These are phyloP conservation scores for Vireo griseus DNA, from an alignment of 2,797 vertebrate genomes.

Conservation along the genomic window DNA sequence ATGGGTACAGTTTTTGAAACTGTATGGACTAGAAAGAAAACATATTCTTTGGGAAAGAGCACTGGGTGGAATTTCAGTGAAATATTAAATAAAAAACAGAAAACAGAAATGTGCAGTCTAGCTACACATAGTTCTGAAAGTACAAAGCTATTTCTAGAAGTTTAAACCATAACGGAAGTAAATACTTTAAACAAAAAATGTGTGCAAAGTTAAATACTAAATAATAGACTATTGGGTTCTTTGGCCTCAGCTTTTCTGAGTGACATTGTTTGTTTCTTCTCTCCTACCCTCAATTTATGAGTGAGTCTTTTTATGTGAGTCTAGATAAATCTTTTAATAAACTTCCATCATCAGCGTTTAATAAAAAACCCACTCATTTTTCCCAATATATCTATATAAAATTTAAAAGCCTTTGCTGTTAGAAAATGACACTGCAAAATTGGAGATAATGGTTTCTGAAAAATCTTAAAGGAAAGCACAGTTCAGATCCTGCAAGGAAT, in stretches of 20 bases:
- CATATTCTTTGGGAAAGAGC: background rate
- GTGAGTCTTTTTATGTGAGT: background rate
- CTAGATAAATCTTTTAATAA: background rate
- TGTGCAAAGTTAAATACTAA: background rate
- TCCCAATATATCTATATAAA: background rate
- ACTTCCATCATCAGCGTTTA: background rate
- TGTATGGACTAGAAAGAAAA: background rate
- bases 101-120: background rate
- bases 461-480: background rate
- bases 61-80: background rate
- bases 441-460: background rate
- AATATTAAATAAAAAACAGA: background rate
- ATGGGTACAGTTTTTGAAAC: background rate
- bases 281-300: background rate
- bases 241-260: background rate
- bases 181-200: background rate
- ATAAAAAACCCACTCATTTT: background rate
- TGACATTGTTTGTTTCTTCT: background rate
- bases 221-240: background rate
- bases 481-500: background rate
- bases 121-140: background rate
- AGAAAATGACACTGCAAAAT: background rate
- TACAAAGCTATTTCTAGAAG: background rate
- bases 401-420: background rate
- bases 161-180: background rate